phyloP scores from a whole-genome alignment of 2,113 vertebrate species.

The Etheostoma cragini region DNA sequence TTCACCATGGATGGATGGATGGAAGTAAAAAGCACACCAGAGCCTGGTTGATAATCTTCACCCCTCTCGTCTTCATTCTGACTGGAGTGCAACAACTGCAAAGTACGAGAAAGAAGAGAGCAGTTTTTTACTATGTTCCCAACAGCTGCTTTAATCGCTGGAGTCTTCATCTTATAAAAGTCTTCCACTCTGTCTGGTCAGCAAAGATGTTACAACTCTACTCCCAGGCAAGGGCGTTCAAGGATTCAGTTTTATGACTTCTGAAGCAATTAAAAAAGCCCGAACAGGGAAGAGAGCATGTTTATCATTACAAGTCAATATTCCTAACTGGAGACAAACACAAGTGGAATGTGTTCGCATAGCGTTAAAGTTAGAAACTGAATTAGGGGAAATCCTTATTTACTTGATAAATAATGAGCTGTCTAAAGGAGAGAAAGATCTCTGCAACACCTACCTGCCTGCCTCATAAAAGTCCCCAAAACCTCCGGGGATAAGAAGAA shows the following conservation, averaged over 20 bases:
- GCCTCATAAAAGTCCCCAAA: not conserved
- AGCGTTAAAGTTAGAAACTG: not conserved
- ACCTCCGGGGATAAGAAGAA: not conserved
- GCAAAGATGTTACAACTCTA: conserved; percentile 1
- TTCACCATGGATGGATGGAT: too few relatives aligned
- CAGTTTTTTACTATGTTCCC: not conserved
- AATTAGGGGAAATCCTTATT: not conserved
- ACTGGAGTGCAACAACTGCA: conserved; percentile 37
- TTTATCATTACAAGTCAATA: not conserved
- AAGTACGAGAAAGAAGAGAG: not conserved
- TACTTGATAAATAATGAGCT: not conserved
- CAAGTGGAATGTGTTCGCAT: too few relatives aligned
- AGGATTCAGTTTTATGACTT: not conserved
- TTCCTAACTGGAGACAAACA: conserved; percentile 1
- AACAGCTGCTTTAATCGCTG: not conserved
- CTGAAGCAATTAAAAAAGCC: not conserved
- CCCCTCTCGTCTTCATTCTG: conserved; percentile 89
- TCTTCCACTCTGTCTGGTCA: not conserved
- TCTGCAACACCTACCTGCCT: not conserved
- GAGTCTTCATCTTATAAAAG: not conserved
- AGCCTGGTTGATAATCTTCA: conserved; percentile 87
- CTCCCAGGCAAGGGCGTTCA: not conserved
- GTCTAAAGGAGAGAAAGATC: not conserved
- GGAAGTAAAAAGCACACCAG: conserved; percentile 74
- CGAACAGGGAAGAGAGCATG: not conserved